Base-by-base conservation (phyloP, 2,888 invertebrate genomes). In the Stegophylla sp. region DNA sequence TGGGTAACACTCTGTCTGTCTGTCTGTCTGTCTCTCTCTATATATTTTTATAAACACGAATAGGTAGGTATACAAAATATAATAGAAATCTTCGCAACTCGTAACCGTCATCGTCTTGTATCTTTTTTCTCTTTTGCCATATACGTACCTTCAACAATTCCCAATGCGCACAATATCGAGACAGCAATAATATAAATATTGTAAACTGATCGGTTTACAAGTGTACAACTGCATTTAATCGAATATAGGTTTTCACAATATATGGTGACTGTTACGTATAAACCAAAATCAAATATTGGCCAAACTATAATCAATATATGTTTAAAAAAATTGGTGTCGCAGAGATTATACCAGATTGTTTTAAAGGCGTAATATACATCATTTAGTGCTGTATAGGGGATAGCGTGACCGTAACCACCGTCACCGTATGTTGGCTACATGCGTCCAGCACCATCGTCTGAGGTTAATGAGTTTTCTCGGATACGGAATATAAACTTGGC, bases 401-500 rank as follows among this genome's bases (percentile, higher is more conserved):
- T 28, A n/a, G n/a, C 15, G 45, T 45, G 45, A 45, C 45, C 45
- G 20, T 23, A 20, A 56, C 23, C 56, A 20, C 20, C 20, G 23
- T 20, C 56, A 17, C 26, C 13, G 41, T 41, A 74, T 61, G 56
- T 28, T 69, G 17, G 48, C 3, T 12, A 5, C 48, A 48, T 10
- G 9, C 48, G 12, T 20, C 56, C 56, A 12, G 20, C 23, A n/a
- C 10, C 28, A 15, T 0, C n/a, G 34, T 34, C 3, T 34, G 76
- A 77, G 77, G 77, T 77, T 77, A 77, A 77, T 77, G 77, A 77
- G 77, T 79, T 79, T 79, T 48, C 23, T 26, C 45, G 77, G 5
- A 28, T 51, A 23, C 20, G n/a, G 41, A 17, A 48, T 61, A 48
- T 71, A 67, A 79, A 79, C 79, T 79, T 79, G 48, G 71, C 26